phyloP scores from a whole-genome alignment of 2,797 vertebrate genomes.

The Darevskia nairensis region DNA sequence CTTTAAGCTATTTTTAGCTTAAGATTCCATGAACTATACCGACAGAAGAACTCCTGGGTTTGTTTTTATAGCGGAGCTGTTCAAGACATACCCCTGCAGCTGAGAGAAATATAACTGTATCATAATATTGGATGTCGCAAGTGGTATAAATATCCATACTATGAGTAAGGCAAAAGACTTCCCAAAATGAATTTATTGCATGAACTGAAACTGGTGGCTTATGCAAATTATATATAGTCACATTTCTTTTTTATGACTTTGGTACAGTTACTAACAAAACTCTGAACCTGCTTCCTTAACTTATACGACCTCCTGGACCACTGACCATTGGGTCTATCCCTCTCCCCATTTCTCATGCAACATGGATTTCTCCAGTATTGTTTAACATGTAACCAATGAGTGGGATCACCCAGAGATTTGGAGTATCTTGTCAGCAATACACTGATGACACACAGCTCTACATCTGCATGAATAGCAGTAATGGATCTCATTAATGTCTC shows the following conservation, averaged over 20 bases:
- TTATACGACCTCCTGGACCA: background rate
- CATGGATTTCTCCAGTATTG: too few species aligned
- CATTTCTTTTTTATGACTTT: conserved; percentile 39
- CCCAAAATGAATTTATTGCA: background rate
- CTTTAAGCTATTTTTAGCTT: conserved; percentile 30
- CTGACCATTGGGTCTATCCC: background rate
- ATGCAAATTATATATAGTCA: conserved; percentile 38
- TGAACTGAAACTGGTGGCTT: conserved; percentile 21
- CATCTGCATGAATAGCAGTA: too few species aligned
- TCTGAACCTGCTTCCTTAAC: background rate
- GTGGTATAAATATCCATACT: background rate
- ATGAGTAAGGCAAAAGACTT: background rate
- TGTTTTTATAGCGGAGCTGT: background rate
- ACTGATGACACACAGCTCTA: too few species aligned
- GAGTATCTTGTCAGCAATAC: too few species aligned
- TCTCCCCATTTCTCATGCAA: too few species aligned
- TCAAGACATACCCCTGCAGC: background rate
- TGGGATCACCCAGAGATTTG: too few species aligned
- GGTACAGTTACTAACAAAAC: conserved; percentile 52
- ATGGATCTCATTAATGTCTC: too few species aligned
- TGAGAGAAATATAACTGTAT: background rate
- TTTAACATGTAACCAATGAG: too few species aligned
- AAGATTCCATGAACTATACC: conserved; percentile 11
- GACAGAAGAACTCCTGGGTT: background rate
- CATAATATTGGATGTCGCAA: background rate